Conservation (phyloP, 2,113 vertebrate species). For the Tyto alba region DNA sequence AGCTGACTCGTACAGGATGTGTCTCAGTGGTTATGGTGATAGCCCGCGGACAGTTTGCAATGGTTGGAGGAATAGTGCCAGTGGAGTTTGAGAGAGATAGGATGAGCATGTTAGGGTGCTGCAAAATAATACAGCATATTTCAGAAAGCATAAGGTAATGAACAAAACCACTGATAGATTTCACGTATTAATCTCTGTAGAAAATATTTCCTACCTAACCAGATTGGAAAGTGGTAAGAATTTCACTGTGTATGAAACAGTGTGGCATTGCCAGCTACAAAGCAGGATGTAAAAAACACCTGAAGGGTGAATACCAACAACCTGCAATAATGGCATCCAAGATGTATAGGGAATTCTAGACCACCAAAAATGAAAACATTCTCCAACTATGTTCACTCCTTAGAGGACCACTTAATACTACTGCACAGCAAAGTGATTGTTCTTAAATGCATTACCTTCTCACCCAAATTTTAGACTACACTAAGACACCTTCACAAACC, state of each 20-base stretch:
- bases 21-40: neutral
- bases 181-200: rapidly evolving
- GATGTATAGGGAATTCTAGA: neutral
- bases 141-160: neutral
- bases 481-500: neutral
- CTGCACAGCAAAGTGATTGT: neutral
- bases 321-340: neutral
- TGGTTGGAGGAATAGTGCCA: neutral
- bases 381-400: neutral
- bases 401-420: neutral
- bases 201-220: neutral
- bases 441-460: neutral
- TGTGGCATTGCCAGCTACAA: neutral
- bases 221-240: neutral
- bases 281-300: neutral
- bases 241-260: neutral
- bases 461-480: neutral
- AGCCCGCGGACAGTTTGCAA: neutral
- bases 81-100: neutral
- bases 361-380: neutral
- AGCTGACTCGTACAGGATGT: neutral
- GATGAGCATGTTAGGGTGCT: neutral
- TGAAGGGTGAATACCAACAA: neutral
- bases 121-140: neutral
- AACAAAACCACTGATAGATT: neutral